These are phyloP conservation scores for Odontesthes bonariensis DNA, from an alignment of 2,113 vertebrate genomes.

Conservation along the genomic window DNA sequence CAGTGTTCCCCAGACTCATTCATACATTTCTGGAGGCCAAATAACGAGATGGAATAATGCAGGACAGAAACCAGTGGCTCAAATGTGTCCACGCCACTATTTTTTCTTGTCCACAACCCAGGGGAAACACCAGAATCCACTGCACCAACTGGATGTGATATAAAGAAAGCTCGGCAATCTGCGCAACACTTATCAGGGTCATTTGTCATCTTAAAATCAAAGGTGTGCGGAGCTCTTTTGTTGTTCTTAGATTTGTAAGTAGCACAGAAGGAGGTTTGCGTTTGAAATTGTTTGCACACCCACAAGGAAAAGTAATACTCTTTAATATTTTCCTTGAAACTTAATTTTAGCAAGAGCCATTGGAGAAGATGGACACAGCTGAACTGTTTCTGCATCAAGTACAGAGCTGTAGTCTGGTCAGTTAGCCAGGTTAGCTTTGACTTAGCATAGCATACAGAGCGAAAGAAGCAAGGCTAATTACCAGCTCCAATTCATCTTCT, in stretches of 20 bases:
- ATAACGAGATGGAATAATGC: constrained; percentile 30
- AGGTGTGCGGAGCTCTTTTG: too few relatives aligned
- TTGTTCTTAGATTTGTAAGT: neutral
- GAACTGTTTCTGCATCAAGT: too few relatives aligned
- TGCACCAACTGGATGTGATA: constrained; percentile 35
- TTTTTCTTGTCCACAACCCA: constrained; percentile 31
- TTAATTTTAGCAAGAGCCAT: neutral
- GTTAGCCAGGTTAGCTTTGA: neutral
- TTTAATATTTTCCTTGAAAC: neutral
- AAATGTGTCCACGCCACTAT: constrained; percentile 20
- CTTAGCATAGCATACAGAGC: neutral
- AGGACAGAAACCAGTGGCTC: constrained; percentile 18
- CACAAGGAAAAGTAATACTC: neutral
- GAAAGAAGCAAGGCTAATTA: neutral
- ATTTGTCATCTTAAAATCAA: constrained; percentile 8
- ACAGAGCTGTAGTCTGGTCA: neutral
- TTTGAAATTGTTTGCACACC: neutral
- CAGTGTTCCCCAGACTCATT: constrained; percentile 59
- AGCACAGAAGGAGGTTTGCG: neutral
- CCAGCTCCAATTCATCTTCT: neutral
- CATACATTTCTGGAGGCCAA: constrained; percentile 21
- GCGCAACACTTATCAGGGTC: constrained; percentile 62
- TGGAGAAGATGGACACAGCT: neutral
- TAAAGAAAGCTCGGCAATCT: constrained; percentile 39
- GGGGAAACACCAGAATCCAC: constrained; percentile 60